Evolutionary conservation across 1,140 invertebrate species (phyloP).

Genomic region (Lasioglossum baleicum): DNA sequence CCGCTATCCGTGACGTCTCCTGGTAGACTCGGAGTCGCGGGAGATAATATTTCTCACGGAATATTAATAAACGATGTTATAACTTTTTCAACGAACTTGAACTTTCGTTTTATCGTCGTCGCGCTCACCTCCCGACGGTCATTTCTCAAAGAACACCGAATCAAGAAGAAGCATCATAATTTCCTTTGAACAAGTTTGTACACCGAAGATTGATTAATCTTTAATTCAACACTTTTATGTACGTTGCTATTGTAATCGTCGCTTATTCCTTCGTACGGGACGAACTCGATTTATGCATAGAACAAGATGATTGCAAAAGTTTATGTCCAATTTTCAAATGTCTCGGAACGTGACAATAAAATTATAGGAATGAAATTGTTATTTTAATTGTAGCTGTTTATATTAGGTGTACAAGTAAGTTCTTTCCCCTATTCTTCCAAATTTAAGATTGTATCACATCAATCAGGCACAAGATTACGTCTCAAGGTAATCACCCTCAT

Average conservation of each 20-base stretch:
- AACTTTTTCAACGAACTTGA: background rate
- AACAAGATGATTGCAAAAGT: too few species aligned
- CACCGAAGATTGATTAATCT: background rate
- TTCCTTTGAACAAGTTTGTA: background rate
- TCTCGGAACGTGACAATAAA: too few species aligned
- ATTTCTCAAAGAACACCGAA: background rate
- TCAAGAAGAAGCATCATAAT: background rate
- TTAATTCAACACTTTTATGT: background rate
- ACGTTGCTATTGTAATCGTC: background rate
- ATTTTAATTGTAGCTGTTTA: too few species aligned
- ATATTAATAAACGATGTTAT: background rate
- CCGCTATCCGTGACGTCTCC: background rate
- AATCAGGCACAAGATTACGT: too few species aligned
- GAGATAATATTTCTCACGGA: background rate
- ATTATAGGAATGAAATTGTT: too few species aligned
- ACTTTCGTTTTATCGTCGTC: background rate
- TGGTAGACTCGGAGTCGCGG: background rate
- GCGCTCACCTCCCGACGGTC: background rate
- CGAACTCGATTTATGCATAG: too few species aligned
- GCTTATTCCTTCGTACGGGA: too few species aligned
- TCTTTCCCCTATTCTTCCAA: too few species aligned
- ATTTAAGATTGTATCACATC: too few species aligned
- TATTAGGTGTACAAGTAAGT: too few species aligned
- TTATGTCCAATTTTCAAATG: too few species aligned
- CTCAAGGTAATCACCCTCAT: too few species aligned